A percentile compares a stretch with the other conserved stretches of the same genome.
Conservation (phyloP, 2,113 vertebrate species). For the Osmerus eperlanus region DNA sequence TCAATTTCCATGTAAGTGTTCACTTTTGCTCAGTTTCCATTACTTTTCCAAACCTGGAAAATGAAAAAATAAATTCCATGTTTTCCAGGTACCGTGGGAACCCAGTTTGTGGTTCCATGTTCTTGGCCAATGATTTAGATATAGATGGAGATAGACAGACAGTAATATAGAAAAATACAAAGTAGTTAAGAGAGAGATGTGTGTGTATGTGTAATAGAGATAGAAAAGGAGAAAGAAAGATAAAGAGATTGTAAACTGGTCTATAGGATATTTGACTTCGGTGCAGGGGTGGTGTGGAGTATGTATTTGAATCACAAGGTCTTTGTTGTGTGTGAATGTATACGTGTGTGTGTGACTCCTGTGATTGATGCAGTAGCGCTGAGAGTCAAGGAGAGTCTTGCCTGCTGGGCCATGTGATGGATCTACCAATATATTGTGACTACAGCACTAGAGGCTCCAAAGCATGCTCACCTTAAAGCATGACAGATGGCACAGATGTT, state of each 20-base stretch:
- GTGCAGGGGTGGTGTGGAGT: neutral
- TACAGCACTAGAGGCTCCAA: conserved; percentile 19
- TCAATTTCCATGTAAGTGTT: too few relatives aligned
- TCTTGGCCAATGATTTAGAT: too few relatives aligned
- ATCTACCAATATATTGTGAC: conserved; percentile 57
- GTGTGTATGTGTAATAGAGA: neutral
- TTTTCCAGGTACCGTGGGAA: too few relatives aligned
- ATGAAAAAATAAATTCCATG: too few relatives aligned
- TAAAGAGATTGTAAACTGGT: neutral
- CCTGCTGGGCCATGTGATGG: conserved; percentile 43
- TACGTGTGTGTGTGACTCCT: neutral
- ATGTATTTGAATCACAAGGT: neutral
- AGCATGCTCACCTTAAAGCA: neutral
- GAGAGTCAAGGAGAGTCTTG: conserved; percentile 28
- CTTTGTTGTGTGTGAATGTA: neutral
- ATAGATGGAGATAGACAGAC: too few relatives aligned
- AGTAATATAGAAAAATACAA: neutral
- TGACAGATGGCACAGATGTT: too few relatives aligned
- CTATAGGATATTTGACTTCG: neutral
- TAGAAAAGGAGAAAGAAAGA: neutral
- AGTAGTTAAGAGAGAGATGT: neutral
- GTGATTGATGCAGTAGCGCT: conserved; percentile 49
- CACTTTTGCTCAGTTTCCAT: too few relatives aligned
- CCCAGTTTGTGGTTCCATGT: too few relatives aligned
- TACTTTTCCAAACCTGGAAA: too few relatives aligned